These are phyloP conservation scores for Brenthis hecate DNA, from an alignment of 2,888 invertebrate genomes.

Conservation along the genomic window DNA sequence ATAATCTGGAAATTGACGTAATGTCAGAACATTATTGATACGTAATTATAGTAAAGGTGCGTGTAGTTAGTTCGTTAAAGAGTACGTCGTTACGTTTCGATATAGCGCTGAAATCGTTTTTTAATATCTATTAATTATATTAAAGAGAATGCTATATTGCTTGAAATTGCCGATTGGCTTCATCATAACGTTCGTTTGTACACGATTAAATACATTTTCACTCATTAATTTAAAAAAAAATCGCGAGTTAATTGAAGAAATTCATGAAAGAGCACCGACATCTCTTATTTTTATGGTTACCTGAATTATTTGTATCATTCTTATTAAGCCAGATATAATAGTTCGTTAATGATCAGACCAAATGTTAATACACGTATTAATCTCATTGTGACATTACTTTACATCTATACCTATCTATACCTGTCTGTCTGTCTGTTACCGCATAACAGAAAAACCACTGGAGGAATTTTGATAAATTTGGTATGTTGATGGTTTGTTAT, in stretches of 20 bases:
- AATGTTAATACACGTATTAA: too few species aligned
- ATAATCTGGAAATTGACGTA: slow-evolving; percentile 8
- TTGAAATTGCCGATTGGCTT: slow-evolving; percentile 7
- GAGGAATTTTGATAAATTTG: too few species aligned
- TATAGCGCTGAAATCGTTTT: slow-evolving; percentile 3
- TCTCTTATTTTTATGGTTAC: slow-evolving; percentile 3
- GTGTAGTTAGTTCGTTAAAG: slow-evolving; percentile 14
- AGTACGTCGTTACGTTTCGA: slow-evolving; percentile 13
- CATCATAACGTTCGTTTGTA: background rate
- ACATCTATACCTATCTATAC: too few species aligned
- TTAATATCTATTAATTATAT: slow-evolving; percentile 18
- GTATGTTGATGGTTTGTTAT: too few species aligned
- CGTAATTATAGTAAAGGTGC: slow-evolving; percentile 17
- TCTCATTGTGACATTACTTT: too few species aligned
- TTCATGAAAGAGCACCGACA: slow-evolving; percentile 12
- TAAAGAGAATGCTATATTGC: slow-evolving; percentile 13
- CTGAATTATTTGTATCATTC: background rate
- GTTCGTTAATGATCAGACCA: too few species aligned
- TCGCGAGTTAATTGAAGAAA: slow-evolving; percentile 5
- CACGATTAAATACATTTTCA: slow-evolving; percentile 8
- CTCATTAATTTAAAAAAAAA: slow-evolving; percentile 1
- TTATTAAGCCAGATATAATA: slow-evolving; percentile 4
- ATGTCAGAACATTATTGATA: slow-evolving; percentile 13
- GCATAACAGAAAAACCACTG: too few species aligned
- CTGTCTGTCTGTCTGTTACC: too few species aligned